Percentiles rank a stretch among this genome's conserved stretches.
Conservation (phyloP, 1,140 invertebrate genomes). For the Drosophila serrata region DNA sequence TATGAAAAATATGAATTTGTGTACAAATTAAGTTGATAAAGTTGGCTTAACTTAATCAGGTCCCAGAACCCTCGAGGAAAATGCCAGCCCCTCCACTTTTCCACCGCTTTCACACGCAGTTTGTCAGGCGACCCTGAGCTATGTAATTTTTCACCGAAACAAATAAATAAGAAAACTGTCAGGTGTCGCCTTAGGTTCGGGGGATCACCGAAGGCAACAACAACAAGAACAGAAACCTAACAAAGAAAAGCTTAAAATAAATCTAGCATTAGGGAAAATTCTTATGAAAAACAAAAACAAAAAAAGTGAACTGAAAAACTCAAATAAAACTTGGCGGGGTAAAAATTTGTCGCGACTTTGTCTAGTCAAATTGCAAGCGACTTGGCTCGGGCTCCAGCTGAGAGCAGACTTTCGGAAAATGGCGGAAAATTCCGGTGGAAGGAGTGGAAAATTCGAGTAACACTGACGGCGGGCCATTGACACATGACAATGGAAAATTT, state of each 20-base stretch:
- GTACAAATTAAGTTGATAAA: constrained; percentile 72
- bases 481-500: constrained; percentile 52
- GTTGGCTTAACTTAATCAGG: constrained; percentile 42
- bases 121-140: neutral
- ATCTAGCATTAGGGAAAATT: neutral
- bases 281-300: neutral
- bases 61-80: neutral
- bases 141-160: constrained; percentile 5
- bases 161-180: constrained; percentile 17
- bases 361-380: constrained; percentile 1
- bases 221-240: neutral
- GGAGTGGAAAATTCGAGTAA: neutral
- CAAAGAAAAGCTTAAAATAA: constrained; percentile 3
- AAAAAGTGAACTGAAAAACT: neutral
- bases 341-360: constrained; percentile 1
- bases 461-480: constrained; percentile 44
- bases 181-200: neutral
- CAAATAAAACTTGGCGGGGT: constrained; percentile 2
- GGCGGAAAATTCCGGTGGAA: neutral
- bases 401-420: neutral
- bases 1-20: constrained; percentile 55
- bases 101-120: constrained; percentile 1
- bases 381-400: neutral
- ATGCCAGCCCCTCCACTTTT: constrained; percentile 4
- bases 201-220: constrained; percentile 2